Conservation (phyloP, 2,797 vertebrate genomes). For the Mormyrops attenuatus region DNA sequence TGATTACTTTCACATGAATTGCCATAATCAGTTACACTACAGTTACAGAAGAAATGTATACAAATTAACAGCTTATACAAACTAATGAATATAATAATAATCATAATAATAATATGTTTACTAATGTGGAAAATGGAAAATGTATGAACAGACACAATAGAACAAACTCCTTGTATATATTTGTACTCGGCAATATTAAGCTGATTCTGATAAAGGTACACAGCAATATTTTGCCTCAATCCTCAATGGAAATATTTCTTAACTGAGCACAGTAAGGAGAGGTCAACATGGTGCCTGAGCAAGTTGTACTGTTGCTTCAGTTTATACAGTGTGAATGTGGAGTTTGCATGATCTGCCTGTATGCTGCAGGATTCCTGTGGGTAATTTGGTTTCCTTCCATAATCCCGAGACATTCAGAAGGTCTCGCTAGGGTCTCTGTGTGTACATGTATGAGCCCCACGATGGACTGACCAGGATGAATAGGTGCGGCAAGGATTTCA, state of each 20-base stretch:
- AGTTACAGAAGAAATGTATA: neutral
- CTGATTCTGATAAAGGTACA: neutral
- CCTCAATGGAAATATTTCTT: neutral
- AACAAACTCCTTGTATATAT: neutral
- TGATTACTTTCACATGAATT: neutral
- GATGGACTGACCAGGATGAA: neutral
- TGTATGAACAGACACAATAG: neutral
- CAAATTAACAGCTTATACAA: neutral
- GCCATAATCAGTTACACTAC: neutral
- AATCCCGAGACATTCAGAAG: neutral
- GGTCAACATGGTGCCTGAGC: neutral
- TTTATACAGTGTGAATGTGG: neutral
- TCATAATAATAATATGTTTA: neutral
- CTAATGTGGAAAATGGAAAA: neutral
- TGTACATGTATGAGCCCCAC: neutral
- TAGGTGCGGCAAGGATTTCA: neutral
- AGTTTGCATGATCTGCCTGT: neutral
- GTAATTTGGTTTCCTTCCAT: neutral
- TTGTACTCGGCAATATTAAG: neutral
- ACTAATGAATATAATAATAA: neutral
- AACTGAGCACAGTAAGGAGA: neutral
- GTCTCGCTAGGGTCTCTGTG: neutral
- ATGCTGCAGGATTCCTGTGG: neutral
- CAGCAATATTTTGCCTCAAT: neutral
- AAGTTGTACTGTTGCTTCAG: neutral